These are phyloP conservation scores for Coracias cyanogaster DNA, from an alignment of 2,797 vertebrate species.

Conservation along the genomic window DNA sequence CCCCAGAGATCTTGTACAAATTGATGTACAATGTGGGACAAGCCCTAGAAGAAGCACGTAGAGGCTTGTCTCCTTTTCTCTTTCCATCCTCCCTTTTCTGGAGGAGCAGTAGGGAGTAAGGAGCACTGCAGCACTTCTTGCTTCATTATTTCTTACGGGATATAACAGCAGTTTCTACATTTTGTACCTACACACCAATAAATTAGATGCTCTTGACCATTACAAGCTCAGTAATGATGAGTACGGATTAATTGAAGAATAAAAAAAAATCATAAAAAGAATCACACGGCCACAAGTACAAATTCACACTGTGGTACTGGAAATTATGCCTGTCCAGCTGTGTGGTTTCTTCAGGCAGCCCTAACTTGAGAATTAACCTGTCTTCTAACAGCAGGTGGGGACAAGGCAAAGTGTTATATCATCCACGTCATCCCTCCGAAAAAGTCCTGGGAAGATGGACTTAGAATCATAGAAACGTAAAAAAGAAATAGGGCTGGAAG, in stretches of 20 bases:
- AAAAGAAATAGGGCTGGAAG: constrained; percentile 9
- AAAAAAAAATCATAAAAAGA: neutral
- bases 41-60: neutral
- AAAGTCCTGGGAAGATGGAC: constrained; percentile 5
- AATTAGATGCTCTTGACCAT: neutral
- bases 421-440: rapidly evolving
- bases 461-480: constrained; percentile 49
- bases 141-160: neutral
- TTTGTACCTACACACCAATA: neutral
- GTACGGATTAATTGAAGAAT: neutral
- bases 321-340: neutral
- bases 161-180: neutral
- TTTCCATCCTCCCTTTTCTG: neutral
- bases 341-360: neutral
- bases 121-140: neutral
- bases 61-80: neutral
- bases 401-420: neutral
- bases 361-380: neutral
- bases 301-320: neutral
- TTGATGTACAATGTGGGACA: neutral
- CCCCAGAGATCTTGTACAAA: neutral
- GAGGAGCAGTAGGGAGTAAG: neutral
- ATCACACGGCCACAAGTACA: neutral
- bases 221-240: neutral
- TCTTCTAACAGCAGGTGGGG: neutral